Percentiles rank a stretch among this genome's conserved stretches.
phyloP scores from a whole-genome alignment of 2,113 vertebrate species.

The Tachycineta bicolor region DNA sequence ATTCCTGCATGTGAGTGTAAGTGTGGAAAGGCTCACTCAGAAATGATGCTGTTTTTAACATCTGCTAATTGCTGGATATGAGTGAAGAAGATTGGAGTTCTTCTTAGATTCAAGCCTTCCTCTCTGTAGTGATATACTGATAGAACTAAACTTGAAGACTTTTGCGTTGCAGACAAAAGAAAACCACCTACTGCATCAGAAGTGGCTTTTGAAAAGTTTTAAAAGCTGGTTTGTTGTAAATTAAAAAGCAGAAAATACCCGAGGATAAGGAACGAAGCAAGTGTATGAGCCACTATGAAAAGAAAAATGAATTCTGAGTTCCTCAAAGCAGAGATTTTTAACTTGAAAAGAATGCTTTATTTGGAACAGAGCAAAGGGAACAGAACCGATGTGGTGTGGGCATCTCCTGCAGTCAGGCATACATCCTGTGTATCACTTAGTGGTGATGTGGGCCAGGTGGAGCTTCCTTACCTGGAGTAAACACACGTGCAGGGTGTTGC shows the following conservation, averaged over 20 bases:
- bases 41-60: not conserved
- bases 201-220: not conserved
- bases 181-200: not conserved
- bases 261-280: not conserved
- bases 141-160: not conserved
- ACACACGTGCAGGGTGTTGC: fast-evolving
- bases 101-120: not conserved
- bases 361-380: not conserved
- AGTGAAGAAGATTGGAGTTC: not conserved
- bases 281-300: not conserved
- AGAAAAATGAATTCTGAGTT: not conserved
- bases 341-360: not conserved
- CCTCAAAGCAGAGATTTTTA: not conserved
- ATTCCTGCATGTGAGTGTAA: not conserved
- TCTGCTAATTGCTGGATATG: not conserved
- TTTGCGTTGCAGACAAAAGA: not conserved
- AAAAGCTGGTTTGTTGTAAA: not conserved
- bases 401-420: not conserved
- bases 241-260: not conserved
- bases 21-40: not conserved
- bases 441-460: not conserved
- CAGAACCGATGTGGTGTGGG: no score
- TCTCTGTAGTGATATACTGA: not conserved
- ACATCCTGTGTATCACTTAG: no score
- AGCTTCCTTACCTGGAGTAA: not conserved